These are phyloP conservation scores for Melangyna quadrimaculata DNA, from an alignment of 2,888 invertebrate species.

Conservation along the genomic window DNA sequence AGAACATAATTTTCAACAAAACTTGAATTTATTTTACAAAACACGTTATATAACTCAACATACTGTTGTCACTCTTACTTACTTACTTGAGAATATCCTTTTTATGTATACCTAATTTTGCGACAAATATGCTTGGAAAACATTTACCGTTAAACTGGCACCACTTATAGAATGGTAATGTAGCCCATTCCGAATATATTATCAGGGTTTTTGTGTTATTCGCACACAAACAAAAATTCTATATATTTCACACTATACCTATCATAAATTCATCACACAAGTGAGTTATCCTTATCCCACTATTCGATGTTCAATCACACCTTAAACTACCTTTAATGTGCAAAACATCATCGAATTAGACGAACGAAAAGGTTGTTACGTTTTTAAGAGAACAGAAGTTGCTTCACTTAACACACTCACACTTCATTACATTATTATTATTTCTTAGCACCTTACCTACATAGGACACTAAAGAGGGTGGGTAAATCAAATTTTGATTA, in stretches of 20 bases:
- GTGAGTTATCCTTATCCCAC: background rate
- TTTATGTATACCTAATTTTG: no score
- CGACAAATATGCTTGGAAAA: no score
- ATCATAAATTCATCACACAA: background rate
- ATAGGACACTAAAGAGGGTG: background rate
- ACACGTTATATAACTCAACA: background rate
- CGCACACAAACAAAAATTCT: no score
- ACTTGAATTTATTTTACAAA: background rate
- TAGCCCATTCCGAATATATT: no score
- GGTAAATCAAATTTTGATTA: background rate
- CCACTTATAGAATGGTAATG: no score
- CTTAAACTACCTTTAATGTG: background rate
- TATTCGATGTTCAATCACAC: background rate
- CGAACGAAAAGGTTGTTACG: background rate
- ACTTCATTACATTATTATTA: conserved; percentile 41
- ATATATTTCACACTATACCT: no score
- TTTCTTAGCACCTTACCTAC: background rate
- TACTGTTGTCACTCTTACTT: background rate
- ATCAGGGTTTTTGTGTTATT: no score
- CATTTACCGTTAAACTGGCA: no score
- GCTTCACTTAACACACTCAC: conserved; percentile 25
- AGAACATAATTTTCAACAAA: background rate
- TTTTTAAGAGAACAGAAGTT: background rate
- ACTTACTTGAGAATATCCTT: no score
- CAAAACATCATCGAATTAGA: background rate